phyloP scores from a whole-genome alignment of 2,113 vertebrate genomes.

The Hemiscyllium ocellatum region DNA sequence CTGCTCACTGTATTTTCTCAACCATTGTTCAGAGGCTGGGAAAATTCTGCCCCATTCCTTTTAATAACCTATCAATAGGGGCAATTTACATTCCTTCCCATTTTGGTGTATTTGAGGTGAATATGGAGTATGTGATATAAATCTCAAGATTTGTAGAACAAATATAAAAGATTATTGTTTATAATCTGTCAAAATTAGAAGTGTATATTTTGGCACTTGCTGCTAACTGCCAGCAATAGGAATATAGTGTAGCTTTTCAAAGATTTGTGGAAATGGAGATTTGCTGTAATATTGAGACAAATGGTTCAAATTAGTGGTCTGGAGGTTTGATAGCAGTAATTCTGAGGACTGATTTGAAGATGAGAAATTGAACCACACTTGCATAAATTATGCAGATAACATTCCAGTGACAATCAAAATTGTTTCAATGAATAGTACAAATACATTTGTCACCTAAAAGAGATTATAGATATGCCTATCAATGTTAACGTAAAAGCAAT shows the following conservation, averaged over 20 bases:
- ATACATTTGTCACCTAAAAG: not conserved
- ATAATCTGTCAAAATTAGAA: slow-evolving; percentile 8
- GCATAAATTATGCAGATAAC: slow-evolving; percentile 28
- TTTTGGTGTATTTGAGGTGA: not conserved
- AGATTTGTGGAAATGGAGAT: slow-evolving; percentile 3
- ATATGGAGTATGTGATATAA: not conserved
- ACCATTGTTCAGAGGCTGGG: too few species aligned
- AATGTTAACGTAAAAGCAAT: not conserved
- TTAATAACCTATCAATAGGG: not conserved
- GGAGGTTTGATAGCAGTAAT: not conserved
- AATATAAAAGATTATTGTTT: slow-evolving; percentile 4
- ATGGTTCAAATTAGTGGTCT: slow-evolving; percentile 22
- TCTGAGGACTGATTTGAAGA: slow-evolving; percentile 1
- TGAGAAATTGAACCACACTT: slow-evolving; percentile 1
- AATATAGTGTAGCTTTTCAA: not conserved
- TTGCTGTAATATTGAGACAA: slow-evolving; percentile 11
- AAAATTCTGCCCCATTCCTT: too few species aligned
- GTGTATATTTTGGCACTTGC: not conserved
- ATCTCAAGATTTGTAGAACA: not conserved
- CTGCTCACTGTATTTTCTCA: too few species aligned
- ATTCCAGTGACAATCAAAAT: slow-evolving; percentile 2
- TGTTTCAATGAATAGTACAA: not conserved
- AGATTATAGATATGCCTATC: not conserved
- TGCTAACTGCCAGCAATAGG: not conserved
- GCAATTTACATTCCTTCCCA: not conserved